phyloP scores from a whole-genome alignment of 2,888 invertebrate species.

The Dryobotodes eremita region DNA sequence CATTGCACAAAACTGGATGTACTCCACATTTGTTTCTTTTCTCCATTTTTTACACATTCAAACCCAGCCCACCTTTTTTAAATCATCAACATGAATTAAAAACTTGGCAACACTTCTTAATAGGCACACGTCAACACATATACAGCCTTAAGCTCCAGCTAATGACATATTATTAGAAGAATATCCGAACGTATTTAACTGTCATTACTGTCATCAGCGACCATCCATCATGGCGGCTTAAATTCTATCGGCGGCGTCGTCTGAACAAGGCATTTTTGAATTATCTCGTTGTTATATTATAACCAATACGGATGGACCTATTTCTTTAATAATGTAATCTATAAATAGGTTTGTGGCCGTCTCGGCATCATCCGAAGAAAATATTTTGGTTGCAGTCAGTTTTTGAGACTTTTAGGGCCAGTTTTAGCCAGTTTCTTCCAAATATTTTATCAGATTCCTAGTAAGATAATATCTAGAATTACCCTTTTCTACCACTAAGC shows the following conservation, averaged over 20 bases:
- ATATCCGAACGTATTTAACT: conserved; percentile 68
- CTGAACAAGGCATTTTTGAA: conserved; percentile 61
- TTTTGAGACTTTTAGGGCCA: neutral
- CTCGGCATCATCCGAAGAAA: neutral
- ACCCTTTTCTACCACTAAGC: too few relatives aligned
- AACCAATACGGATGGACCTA: conserved; percentile 51
- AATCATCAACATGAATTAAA: conserved; percentile 37
- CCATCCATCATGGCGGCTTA: conserved; percentile 67
- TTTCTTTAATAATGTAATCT: conserved; percentile 54
- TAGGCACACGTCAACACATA: conserved; percentile 58
- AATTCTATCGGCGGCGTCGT: conserved; percentile 63
- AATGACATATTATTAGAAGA: conserved; percentile 63
- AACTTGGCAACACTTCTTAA: conserved; percentile 47
- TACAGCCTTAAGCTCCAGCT: conserved; percentile 51
- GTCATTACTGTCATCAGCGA: conserved; percentile 66
- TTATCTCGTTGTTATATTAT: conserved; percentile 62
- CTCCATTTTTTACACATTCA: neutral
- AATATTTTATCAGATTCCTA: neutral
- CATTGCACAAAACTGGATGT: neutral
- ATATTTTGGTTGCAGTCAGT: conserved; percentile 20
- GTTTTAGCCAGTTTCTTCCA: neutral
- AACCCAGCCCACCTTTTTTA: conserved; percentile 19
- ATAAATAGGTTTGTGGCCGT: conserved; percentile 30
- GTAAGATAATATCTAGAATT: too few relatives aligned
- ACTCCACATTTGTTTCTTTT: conserved; percentile 5